Conservation (phyloP, 2,113 vertebrate species). For the Cynocephalus volans region DNA sequence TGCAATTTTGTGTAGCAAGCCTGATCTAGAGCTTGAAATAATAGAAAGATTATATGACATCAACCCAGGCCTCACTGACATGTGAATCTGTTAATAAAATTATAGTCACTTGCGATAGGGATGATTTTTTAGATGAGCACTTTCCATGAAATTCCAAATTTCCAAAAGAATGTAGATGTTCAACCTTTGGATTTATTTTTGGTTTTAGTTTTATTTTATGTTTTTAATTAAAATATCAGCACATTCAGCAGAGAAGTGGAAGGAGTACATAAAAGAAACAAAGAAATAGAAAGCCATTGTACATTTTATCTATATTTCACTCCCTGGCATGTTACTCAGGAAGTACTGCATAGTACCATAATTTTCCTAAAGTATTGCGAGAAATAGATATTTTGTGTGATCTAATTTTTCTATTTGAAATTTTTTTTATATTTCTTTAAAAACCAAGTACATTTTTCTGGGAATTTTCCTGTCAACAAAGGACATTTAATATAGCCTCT, state of each 20-base stretch:
- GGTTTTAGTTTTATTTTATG: not conserved
- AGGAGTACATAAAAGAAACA: conserved; percentile 19
- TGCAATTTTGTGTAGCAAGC: conserved; percentile 47
- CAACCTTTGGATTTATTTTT: conserved; percentile 42
- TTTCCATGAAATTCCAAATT: conserved; percentile 48
- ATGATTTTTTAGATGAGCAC: conserved; percentile 50
- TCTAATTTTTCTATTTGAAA: conserved; percentile 48
- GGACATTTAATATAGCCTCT: not conserved
- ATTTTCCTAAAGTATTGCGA: conserved; percentile 49
- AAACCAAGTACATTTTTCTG: conserved; percentile 45
- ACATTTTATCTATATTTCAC: conserved; percentile 50
- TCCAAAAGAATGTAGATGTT: conserved; percentile 14
- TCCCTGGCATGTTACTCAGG: conserved; percentile 38
- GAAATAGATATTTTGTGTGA: not conserved
- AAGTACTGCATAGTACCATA: not conserved
- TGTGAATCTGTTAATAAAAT: conserved; percentile 24
- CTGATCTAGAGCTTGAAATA: conserved; percentile 35
- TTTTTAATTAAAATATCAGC: conserved; percentile 51
- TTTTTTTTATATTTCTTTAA: conserved; percentile 51
- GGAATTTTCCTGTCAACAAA: conserved; percentile 31
- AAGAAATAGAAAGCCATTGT: not conserved
- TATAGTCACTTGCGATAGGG: not conserved
- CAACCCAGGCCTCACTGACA: not conserved
- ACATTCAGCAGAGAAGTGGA: conserved; percentile 15
- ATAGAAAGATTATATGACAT: not conserved